Evolutionary conservation across 2,113 vertebrate genomes (phyloP).

Genomic region (Catagonus wagneri): DNA sequence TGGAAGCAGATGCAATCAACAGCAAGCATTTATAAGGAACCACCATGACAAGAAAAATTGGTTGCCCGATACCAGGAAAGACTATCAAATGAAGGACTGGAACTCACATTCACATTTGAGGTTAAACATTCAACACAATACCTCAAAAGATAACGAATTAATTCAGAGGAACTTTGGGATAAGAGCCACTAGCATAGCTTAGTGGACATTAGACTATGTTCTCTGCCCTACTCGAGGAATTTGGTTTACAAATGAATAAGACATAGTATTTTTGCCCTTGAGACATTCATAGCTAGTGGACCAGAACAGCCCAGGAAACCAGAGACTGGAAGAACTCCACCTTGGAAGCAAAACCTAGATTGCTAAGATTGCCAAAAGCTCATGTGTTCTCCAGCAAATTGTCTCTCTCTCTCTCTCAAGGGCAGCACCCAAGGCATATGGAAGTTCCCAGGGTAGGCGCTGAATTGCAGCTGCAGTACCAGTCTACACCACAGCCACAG

Average conservation of each 20-base stretch:
- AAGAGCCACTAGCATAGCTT: not conserved
- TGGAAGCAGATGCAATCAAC: slow-evolving; percentile 14
- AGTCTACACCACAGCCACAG: too few relatives aligned
- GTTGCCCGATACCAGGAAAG: slow-evolving; percentile 63
- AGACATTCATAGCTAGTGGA: not conserved
- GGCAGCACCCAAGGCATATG: too few relatives aligned
- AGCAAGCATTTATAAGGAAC: slow-evolving; percentile 64
- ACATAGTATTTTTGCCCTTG: not conserved
- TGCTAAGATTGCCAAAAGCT: not conserved
- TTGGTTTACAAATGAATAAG: not conserved
- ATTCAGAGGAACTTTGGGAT: slow-evolving; percentile 5
- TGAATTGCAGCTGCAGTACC: too few relatives aligned
- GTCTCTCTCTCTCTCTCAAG: too few relatives aligned
- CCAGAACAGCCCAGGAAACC: not conserved
- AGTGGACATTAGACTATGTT: not conserved
- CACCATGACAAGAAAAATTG: slow-evolving; percentile 39
- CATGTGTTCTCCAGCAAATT: not conserved
- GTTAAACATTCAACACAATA: not conserved
- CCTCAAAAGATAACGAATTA: slow-evolving; percentile 32
- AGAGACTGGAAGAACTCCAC: not conserved
- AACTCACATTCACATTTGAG: slow-evolving; percentile 50
- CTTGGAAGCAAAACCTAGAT: not conserved
- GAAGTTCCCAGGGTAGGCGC: too few relatives aligned
- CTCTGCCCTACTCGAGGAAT: not conserved
- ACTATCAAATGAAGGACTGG: slow-evolving; percentile 63